Evolutionary conservation across 2,113 vertebrate genomes (phyloP).

Genomic region (Zosterops pallidus): DNA sequence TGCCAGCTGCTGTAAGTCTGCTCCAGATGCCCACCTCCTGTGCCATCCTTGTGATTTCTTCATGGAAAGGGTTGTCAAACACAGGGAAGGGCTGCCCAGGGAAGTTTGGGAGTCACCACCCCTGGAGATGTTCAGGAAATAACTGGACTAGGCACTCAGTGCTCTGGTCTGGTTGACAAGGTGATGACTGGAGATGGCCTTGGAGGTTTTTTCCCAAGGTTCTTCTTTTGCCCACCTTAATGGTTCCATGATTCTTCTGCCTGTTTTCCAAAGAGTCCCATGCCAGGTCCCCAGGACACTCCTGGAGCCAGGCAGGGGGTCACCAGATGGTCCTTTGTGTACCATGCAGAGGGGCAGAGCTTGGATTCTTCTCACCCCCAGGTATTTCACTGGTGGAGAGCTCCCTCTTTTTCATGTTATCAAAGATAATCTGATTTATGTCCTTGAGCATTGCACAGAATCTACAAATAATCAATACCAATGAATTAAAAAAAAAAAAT

Average conservation of each 20-base stretch:
- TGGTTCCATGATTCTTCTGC: neutral
- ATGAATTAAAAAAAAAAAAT: neutral
- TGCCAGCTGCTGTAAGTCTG: neutral
- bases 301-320: neutral
- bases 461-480: neutral
- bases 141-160: neutral
- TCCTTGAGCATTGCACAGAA: neutral
- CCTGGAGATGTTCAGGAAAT: neutral
- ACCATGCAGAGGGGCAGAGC: neutral
- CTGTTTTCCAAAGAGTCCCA: fast-evolving
- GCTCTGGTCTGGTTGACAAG: neutral
- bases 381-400: neutral
- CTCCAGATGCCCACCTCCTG: neutral
- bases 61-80: neutral
- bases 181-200: neutral
- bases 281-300: neutral
- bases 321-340: no score
- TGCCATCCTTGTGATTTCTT: neutral
- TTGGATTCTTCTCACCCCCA: neutral
- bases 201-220: neutral
- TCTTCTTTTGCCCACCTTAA: neutral
- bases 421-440: neutral
- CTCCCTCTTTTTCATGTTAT: neutral
- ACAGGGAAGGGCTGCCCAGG: neutral
- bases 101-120: neutral